Evolutionary conservation across 2,797 vertebrate genomes (phyloP).

Genomic region (Lutjanus campechanus): DNA sequence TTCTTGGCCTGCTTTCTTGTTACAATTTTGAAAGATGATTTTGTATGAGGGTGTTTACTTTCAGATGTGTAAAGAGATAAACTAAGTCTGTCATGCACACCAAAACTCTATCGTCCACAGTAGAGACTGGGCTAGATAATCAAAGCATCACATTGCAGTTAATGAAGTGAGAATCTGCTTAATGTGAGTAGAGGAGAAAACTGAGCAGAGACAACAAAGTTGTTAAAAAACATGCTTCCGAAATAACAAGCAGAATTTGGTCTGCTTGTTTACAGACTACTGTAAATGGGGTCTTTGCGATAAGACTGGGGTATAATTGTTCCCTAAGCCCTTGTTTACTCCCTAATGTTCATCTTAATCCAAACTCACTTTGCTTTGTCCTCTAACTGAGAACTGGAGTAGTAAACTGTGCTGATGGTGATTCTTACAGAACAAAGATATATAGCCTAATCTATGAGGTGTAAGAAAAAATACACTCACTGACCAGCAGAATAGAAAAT

Average conservation of each 20-base stretch:
- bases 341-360: slow-evolving; percentile 42
- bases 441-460: neutral
- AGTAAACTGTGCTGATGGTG: neutral
- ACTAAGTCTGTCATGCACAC: neutral
- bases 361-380: slow-evolving; percentile 48
- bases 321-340: slow-evolving; percentile 59
- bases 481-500: neutral
- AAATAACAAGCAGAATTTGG: slow-evolving; percentile 28
- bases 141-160: slow-evolving; percentile 52
- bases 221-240: slow-evolving; percentile 24
- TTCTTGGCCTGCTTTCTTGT: no score
- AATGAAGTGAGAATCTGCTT: slow-evolving; percentile 49
- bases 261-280: slow-evolving; percentile 51
- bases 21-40: no score
- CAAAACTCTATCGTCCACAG: neutral
- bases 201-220: slow-evolving; percentile 27
- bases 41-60: no score
- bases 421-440: slow-evolving; percentile 11
- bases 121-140: slow-evolving; percentile 29
- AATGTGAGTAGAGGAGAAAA: slow-evolving; percentile 36
- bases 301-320: slow-evolving; percentile 45
- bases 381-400: slow-evolving; percentile 32
- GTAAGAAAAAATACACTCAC: neutral
- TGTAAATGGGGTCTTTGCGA: slow-evolving; percentile 24
- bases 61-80: neutral